Evolutionary conservation across 2,113 vertebrate genomes (phyloP).

Genomic region (Scomber japonicus): DNA sequence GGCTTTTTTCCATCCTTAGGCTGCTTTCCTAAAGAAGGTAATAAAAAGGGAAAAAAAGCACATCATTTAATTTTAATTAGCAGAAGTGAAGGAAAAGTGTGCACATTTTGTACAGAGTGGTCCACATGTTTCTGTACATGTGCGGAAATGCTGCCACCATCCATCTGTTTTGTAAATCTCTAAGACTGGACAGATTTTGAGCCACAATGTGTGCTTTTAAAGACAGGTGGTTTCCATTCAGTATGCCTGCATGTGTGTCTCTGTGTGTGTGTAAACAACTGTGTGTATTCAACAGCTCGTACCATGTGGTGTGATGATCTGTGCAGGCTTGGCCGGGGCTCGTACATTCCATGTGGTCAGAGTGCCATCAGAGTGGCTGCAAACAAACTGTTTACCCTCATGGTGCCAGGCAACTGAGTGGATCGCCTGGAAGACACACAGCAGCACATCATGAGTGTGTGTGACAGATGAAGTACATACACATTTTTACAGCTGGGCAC

Average conservation of each 20-base stretch:
- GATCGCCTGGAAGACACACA: slow-evolving; percentile 88
- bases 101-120: neutral
- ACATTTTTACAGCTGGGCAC: slow-evolving; percentile 5
- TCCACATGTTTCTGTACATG: neutral
- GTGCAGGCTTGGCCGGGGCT: slow-evolving; percentile 90
- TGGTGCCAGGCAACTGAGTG: slow-evolving; percentile 99
- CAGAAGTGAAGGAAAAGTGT: neutral
- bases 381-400: slow-evolving; percentile 98
- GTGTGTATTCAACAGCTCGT: slow-evolving; percentile 66
- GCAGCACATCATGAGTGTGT: neutral
- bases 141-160: no score
- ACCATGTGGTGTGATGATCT: slow-evolving; percentile 98
- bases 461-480: neutral
- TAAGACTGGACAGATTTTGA: neutral
- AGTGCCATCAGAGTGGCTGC: slow-evolving; percentile 98
- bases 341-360: slow-evolving; percentile 98
- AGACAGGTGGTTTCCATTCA: slow-evolving; percentile 22
- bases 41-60: slow-evolving; percentile 24
- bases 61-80: neutral
- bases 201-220: neutral
- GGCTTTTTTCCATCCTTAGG: slow-evolving; percentile 99
- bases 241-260: neutral
- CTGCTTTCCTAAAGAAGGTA: slow-evolving; percentile 90
- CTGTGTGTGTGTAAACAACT: neutral
- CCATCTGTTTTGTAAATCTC: neutral